phyloP scores from a whole-genome alignment of 2,888 invertebrate genomes.

The Dynastes tityus region DNA sequence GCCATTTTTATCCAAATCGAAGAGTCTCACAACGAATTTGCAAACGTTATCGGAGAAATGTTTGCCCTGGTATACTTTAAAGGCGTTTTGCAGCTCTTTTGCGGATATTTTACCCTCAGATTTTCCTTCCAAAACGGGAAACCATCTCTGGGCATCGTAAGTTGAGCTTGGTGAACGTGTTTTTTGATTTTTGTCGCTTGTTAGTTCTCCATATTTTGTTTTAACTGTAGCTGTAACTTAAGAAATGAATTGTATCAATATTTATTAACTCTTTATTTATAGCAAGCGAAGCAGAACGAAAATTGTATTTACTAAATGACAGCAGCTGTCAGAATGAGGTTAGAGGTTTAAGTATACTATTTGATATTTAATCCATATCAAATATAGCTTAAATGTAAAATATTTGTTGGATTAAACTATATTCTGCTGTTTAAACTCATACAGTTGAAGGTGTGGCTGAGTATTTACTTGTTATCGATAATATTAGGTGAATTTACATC shows the following conservation, averaged over 20 bases:
- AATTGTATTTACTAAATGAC: neutral
- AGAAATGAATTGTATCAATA: neutral
- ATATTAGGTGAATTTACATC: neutral
- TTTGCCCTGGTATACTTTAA: conserved; percentile 89
- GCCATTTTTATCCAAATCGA: conserved; percentile 87
- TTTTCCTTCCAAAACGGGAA: conserved; percentile 47
- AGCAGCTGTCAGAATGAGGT: neutral
- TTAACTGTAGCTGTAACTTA: conserved; percentile 14
- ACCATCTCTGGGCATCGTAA: conserved; percentile 47
- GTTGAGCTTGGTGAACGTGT: neutral
- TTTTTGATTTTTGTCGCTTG: conserved; percentile 24
- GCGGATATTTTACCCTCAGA: conserved; percentile 81
- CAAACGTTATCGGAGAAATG: conserved; percentile 88
- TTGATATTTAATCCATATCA: neutral
- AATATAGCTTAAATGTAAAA: too few relatives aligned
- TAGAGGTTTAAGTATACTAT: neutral
- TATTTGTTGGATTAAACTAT: too few relatives aligned
- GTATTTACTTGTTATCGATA: neutral
- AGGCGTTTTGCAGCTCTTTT: conserved; percentile 84
- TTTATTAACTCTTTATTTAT: too few relatives aligned
- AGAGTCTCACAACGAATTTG: conserved; percentile 92
- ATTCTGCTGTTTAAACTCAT: too few relatives aligned
- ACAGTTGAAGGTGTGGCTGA: too few relatives aligned
- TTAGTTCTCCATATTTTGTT: conserved; percentile 30
- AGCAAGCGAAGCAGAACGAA: too few relatives aligned